Base-by-base conservation (phyloP, 2,797 vertebrate genomes). In the Rhinella marina region DNA sequence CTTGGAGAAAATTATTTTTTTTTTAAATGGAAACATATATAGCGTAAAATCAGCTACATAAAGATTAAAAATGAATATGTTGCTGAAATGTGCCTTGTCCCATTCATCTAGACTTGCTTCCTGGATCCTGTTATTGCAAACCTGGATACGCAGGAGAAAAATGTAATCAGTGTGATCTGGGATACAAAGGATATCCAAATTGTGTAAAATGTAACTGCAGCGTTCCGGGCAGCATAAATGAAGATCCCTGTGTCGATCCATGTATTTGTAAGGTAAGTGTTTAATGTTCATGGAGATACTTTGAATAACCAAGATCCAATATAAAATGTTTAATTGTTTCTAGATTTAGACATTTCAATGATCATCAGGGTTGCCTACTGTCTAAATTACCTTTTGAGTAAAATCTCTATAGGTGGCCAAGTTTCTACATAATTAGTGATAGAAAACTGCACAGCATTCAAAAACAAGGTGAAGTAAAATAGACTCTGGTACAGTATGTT, bases 71-170 rank as follows among this genome's bases (percentile, higher is more conserved):
- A 1, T 8, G 52, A n/a, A 68, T 14, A 16, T 1, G 4, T 29
- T 14, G 0, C n/a, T 68, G 17, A 16, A 16, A 29, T 68, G 25
- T 68, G 25, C 11, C n/a, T 19, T 75, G 2, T 78, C 1, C n/a
- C 76, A 11, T 77, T 57, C 23, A 27, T 0, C 0, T 88, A 99
- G 98, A 92, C 82, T 91, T 96, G 92, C 91, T 94, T 82, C 95
- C 96, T 85, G 98, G 98, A 90, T 98, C 95, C 85, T 99, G 98
- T 91, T 93, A 92, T 90, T 99, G 98, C 95, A 98, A 97, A 95
- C 92, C 93, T 91, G 98, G 98, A 87, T 98, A 96, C 82, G 92
- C 94, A 91, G 98, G 98, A 87, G 91, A 94, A 81, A 96, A 85
- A 91, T 99, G 98, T 91, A 94, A 96, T 92, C 95, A 87, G 19